Evolutionary conservation across 2,888 invertebrate genomes (phyloP).

Genomic region (Automeris io): DNA sequence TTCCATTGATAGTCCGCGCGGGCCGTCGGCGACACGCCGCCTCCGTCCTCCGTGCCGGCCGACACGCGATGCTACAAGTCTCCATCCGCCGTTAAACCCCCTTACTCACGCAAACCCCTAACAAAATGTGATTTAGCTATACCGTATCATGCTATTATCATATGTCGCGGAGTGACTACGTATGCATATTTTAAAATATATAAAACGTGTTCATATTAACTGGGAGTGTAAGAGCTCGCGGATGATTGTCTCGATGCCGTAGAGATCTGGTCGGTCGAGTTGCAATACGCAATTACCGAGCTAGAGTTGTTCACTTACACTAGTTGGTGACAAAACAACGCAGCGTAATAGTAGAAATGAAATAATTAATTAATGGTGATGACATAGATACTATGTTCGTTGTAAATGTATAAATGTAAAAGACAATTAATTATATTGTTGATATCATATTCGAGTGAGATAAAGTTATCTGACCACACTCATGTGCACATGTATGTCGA

Average conservation of each 20-base stretch:
- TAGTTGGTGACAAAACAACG: slow-evolving; percentile 37
- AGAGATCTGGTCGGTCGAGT: slow-evolving; percentile 54
- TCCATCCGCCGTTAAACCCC: slow-evolving; percentile 35
- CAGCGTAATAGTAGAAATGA: slow-evolving; percentile 26
- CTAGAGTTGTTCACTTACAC: slow-evolving; percentile 28
- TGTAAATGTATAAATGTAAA: slow-evolving; percentile 22
- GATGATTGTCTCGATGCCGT: slow-evolving; percentile 41
- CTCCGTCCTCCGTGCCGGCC: slow-evolving; percentile 42
- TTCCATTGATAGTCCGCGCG: slow-evolving; percentile 67
- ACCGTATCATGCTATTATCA: slow-evolving; percentile 6
- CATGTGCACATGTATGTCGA: slow-evolving; percentile 31
- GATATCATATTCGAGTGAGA: slow-evolving; percentile 44
- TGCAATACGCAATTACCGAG: slow-evolving; percentile 33
- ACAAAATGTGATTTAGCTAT: slow-evolving; percentile 44
- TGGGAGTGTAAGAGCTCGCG: slow-evolving; percentile 42
- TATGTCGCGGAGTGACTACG: slow-evolving; percentile 25
- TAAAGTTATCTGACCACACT: slow-evolving; percentile 45
- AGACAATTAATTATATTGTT: slow-evolving; percentile 35
- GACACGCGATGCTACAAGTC: slow-evolving; percentile 45
- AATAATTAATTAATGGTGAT: slow-evolving; percentile 11
- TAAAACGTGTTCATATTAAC: slow-evolving; percentile 34
- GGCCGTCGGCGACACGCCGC: slow-evolving; percentile 59
- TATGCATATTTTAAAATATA: slow-evolving; percentile 13
- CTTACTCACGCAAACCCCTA: slow-evolving; percentile 36
- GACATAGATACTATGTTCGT: slow-evolving; percentile 30